Evolutionary conservation across 64 coral and sea anemone species (phyloP).

Genomic region (Anthopleura sola): DNA sequence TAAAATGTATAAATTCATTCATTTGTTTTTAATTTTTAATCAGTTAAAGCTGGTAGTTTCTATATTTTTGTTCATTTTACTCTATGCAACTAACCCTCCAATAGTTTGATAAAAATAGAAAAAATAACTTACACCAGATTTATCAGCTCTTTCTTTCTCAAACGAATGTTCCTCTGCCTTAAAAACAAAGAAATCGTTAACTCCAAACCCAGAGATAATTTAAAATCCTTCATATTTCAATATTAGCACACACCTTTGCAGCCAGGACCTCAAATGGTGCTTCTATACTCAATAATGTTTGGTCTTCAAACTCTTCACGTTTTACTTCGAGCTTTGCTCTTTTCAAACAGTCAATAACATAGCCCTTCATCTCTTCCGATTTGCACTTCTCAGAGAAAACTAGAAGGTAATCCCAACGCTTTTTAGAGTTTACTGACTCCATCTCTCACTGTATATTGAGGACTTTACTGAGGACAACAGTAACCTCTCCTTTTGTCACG

Average conservation of each 20-base stretch:
- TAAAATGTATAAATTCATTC: not conserved
- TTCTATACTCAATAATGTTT: constrained; percentile 44
- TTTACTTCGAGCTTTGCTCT: constrained; percentile 28
- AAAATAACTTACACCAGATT: constrained; percentile 34
- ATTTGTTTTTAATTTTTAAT: not conserved
- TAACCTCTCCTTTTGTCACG: constrained; percentile 19
- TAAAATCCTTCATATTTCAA: no score
- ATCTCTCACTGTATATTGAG: not conserved
- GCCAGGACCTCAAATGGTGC: constrained; percentile 54
- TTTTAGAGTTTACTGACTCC: not conserved
- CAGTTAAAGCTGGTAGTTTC: not conserved
- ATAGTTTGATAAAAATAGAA: not conserved
- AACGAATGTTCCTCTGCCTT: constrained; percentile 75
- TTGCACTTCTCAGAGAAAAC: constrained; percentile 57
- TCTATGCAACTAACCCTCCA: not conserved
- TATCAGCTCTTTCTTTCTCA: constrained; percentile 56
- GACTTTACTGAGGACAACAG: no score
- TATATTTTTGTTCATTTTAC: not conserved
- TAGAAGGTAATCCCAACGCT: constrained; percentile 47
- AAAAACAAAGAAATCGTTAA: constrained; percentile 1
- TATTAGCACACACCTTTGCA: no score
- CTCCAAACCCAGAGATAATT: no score
- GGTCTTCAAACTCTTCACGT: constrained; percentile 44
- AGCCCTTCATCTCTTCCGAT: constrained; percentile 68
- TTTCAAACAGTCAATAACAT: constrained; percentile 58